Percentiles rank a stretch among this genome's conserved stretches.
Conservation (phyloP, 2,888 invertebrate species). For the Mesorhabditis sp. region DNA sequence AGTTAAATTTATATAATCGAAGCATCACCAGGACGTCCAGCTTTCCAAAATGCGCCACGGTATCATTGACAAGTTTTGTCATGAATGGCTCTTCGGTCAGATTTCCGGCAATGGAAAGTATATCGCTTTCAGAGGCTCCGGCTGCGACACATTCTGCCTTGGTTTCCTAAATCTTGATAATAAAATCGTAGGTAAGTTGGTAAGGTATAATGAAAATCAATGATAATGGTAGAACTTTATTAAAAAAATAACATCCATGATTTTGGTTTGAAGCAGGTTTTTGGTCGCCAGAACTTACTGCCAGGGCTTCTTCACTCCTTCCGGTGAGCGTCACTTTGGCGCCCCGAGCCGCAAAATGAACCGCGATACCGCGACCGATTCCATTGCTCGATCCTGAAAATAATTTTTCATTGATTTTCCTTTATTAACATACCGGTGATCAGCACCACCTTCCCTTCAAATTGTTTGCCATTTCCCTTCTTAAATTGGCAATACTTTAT, state of each 20-base stretch:
- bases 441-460: background rate
- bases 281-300: background rate
- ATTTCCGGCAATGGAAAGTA: background rate
- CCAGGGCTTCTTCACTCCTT: background rate
- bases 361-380: background rate
- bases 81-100: background rate
- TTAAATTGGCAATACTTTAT: too few species aligned
- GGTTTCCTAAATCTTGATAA: background rate
- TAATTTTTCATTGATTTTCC: too few species aligned
- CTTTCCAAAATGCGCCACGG: background rate
- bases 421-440: background rate
- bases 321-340: conserved; percentile 1
- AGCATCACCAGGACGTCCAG: background rate
- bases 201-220: background rate
- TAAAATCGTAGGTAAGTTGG: background rate
- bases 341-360: background rate
- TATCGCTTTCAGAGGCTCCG: background rate
- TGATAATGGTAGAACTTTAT: too few species aligned
- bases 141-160: background rate
- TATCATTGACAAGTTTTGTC: background rate
- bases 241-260: background rate
- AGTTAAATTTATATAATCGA: background rate
- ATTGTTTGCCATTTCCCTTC: background rate
- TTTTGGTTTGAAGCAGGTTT: background rate
- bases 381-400: conserved; percentile 1